These are phyloP conservation scores for Cryptotermes secundus DNA, from an alignment of 1,140 invertebrate species.

Conservation along the genomic window DNA sequence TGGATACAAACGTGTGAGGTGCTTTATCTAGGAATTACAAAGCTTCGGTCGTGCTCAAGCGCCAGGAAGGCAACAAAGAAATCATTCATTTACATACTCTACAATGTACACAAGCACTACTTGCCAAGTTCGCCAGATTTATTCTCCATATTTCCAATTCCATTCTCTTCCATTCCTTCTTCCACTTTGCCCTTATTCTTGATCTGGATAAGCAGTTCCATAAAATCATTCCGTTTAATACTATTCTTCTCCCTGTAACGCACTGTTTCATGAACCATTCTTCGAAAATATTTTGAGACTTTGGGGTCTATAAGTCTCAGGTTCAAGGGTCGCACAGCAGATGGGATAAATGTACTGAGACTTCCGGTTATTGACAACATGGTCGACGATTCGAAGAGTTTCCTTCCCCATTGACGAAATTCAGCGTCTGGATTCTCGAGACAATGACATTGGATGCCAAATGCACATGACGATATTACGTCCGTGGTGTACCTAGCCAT, in stretches of 20 bases:
- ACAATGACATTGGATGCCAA: too few relatives aligned
- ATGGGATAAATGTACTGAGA: slow-evolving; percentile 38
- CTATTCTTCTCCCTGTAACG: slow-evolving; percentile 40
- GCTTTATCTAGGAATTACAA: too few relatives aligned
- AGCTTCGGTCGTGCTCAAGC: too few relatives aligned
- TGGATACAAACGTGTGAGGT: too few relatives aligned
- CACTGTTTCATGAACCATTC: slow-evolving; percentile 36
- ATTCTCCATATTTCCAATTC: neutral
- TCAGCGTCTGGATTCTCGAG: too few relatives aligned
- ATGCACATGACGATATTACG: slow-evolving; percentile 43
- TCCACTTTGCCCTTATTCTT: slow-evolving; percentile 24
- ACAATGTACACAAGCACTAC: slow-evolving; percentile 37
- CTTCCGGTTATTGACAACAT: slow-evolving; percentile 38
- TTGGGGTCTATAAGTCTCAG: slow-evolving; percentile 36
- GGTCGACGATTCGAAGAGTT: slow-evolving; percentile 40
- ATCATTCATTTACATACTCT: too few relatives aligned
- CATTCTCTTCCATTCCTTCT: neutral
- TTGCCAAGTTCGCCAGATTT: neutral
- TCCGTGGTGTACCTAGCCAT: slow-evolving; percentile 36
- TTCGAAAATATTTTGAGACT: too few relatives aligned
- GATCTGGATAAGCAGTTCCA: slow-evolving; percentile 32
- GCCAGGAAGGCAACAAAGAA: too few relatives aligned
- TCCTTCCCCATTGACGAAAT: too few relatives aligned
- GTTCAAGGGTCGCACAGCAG: slow-evolving; percentile 38
- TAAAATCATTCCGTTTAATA: slow-evolving; percentile 39